Base-by-base conservation (phyloP, 2,888 invertebrate species). In the Cheilosia urbana region DNA sequence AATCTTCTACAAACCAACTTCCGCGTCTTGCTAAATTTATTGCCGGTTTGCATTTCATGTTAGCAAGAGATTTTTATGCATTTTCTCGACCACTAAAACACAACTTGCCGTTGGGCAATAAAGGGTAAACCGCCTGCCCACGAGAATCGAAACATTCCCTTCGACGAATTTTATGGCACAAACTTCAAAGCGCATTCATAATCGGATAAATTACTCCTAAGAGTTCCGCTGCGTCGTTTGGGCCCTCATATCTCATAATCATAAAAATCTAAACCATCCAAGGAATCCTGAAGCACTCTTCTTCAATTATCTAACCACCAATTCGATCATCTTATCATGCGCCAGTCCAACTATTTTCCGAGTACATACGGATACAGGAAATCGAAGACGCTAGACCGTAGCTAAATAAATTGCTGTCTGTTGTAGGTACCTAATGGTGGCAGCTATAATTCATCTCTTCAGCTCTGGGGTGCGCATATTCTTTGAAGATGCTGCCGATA, bases 361-460 rank as follows among this genome's bases (percentile, higher is more conserved):
- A 11, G 4, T 55, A 45, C 37, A 30, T 15, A 6, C 47, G 15
- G 2, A 55, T 13, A 30, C 65, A 80, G 75, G 75, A 81, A 81
- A 81, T 62, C 58, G 49, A 57, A 69, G 69, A 69, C 81, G 55
- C 68, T 40, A 75, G 55, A 76, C 63, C 80, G 49, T 81, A 19
- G 11, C 75, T 37, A 58, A 79, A 79, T 72, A 68, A 60, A 58
- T 58, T 40, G 19, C 62, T 53, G 45, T 51, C 53, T 19, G 47
- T 55, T 71, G 60, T 77, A 37, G 47, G 24, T 24, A 53, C 27
- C 27, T 27, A 6, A 47, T 55, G 13, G 13, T 24, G 60, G 66
- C 77, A 27, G 66, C 58, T 30, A 53, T 76, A 45, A 76, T 45
- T 68, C 60, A 76, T 76, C 30, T 37, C 19, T 40, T 17, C 57